Percentiles rank a stretch among this genome's conserved stretches.
These are phyloP conservation scores for Euplagia quadripunctaria DNA, from an alignment of 2,888 invertebrate species.

Conservation along the genomic window DNA sequence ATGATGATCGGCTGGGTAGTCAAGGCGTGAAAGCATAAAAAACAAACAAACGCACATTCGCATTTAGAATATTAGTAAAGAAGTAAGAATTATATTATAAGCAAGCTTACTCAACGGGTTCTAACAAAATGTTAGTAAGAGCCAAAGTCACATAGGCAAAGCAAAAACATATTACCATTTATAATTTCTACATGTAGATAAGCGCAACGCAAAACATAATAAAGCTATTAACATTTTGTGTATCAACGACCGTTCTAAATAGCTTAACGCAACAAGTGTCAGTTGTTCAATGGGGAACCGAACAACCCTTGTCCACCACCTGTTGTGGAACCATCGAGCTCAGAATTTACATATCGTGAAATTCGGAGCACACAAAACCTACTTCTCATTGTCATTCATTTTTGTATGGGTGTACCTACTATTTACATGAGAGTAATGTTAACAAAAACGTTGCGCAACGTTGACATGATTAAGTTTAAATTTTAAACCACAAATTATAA, in stretches of 20 bases:
- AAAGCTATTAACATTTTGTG: constrained; percentile 59
- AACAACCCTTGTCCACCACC: constrained; percentile 70
- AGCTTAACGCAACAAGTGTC: constrained; percentile 72
- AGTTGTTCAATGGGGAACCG: constrained; percentile 55
- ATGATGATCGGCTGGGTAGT: neutral
- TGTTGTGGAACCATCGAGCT: constrained; percentile 61
- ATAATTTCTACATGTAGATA: constrained; percentile 31
- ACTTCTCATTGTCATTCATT: constrained; percentile 51
- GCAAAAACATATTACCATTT: constrained; percentile 14
- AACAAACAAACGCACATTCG: too few species aligned
- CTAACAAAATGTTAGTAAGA: neutral
- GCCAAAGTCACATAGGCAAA: neutral
- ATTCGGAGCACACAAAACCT: constrained; percentile 48
- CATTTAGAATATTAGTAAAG: neutral
- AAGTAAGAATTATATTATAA: neutral
- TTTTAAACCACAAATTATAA: neutral
- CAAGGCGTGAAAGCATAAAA: too few species aligned
- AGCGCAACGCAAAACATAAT: constrained; percentile 46
- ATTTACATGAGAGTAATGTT: constrained; percentile 14
- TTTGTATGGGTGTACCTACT: constrained; percentile 26
- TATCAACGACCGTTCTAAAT: constrained; percentile 46
- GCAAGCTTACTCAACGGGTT: neutral
- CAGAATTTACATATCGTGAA: constrained; percentile 57
- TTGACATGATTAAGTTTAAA: neutral
- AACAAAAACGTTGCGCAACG: constrained; percentile 8